A percentile compares a stretch with the other conserved stretches of the same genome.
phyloP scores from a whole-genome alignment of 2,113 vertebrate species.

The Thalassarche chlororhynchos region DNA sequence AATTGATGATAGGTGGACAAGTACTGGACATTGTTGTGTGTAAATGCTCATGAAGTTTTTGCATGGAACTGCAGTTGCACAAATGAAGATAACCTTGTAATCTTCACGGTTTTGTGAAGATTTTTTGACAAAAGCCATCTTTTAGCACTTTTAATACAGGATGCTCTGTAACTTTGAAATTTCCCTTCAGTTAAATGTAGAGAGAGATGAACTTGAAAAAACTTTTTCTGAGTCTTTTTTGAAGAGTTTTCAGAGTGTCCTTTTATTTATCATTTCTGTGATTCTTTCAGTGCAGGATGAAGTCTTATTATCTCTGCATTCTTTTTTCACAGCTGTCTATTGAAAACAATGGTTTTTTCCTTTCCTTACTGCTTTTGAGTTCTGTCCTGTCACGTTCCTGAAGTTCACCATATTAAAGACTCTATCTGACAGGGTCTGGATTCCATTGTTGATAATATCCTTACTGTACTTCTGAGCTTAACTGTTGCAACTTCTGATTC shows the following conservation, averaged over 20 bases:
- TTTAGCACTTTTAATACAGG: neutral
- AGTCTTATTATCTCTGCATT: neutral
- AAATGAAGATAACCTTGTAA: neutral
- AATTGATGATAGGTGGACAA: neutral
- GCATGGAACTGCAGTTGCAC: neutral
- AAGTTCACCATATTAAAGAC: neutral
- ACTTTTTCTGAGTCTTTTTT: neutral
- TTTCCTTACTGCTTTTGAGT: neutral
- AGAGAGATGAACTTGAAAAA: neutral
- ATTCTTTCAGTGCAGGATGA: neutral
- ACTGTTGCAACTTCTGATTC: neutral
- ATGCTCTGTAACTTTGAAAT: neutral
- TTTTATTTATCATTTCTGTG: neutral
- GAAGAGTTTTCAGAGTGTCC: neutral
- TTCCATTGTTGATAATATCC: neutral
- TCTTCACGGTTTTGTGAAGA: neutral
- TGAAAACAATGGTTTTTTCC: neutral
- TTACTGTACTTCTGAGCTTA: neutral
- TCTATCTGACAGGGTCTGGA: neutral
- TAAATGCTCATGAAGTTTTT: neutral
- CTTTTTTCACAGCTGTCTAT: slow-evolving; percentile 1
- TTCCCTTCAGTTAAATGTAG: neutral
- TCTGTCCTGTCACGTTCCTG: neutral
- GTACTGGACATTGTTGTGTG: neutral
- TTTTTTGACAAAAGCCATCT: neutral